Base-by-base conservation (phyloP, 2,797 vertebrate species). In the Fistularia tabacaria region DNA sequence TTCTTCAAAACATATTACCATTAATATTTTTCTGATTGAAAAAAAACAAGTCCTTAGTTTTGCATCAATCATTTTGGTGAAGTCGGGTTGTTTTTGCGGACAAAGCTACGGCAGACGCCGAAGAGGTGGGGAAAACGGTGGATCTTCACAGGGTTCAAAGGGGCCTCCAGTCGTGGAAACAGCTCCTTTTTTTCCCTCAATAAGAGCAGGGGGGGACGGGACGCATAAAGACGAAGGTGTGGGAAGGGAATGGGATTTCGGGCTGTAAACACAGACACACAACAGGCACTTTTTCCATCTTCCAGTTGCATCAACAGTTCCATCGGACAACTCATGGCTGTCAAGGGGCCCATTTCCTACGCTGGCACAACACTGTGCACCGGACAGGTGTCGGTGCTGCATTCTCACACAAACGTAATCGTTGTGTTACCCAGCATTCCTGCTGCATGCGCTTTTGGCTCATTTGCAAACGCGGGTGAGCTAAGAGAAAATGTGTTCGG, bases 161-260 rank as follows among this genome's bases (percentile, higher is more conserved):
- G 64, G 66, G 38, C 38, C 43, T 76, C 76, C 76, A 74, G 73
- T 54, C 46, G 73, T 79, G 63, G 62, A 83, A 81, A 78, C 53
- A 8, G 46, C 44, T 46, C 38, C 36, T 54, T 59, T 77, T 45
- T 75, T 72, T 25, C 25, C 68, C 74, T 84, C 82, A 83, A 80
- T 71, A 62, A 70, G 46, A 75, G 51, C 57, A 59, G 53, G 62
- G 25, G 5, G 83, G 64, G 73, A 84, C 76, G 76, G 79, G 69
- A 81, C 68, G 76, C 71, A 71, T 85, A 83, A 80, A 85, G 55
- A 61, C 51, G 62, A 61, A 77, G 77, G 73, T 80, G 69, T 82
- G 72, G 56, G 74, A 86, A 74, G 48, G 61, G 67, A 65, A 62
- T 49, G 64, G 53, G 62, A 76, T 81, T 77, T 77, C n/a, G 54